phyloP scores from a whole-genome alignment of 2,797 vertebrate genomes.

The Perodicticus potto region DNA sequence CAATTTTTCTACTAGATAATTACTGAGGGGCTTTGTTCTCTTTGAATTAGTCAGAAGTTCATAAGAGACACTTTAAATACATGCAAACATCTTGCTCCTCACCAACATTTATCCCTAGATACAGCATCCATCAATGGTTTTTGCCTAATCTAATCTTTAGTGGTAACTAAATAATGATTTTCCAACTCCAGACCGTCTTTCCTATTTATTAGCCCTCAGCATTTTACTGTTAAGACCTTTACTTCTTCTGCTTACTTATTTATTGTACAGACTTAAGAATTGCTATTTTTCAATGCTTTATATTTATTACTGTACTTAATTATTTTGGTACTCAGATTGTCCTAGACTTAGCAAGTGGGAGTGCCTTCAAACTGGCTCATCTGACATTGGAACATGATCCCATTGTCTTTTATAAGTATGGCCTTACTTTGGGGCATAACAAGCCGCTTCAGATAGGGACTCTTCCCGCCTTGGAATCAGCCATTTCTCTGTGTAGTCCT shows the following conservation, averaged over 20 bases:
- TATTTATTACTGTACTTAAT: conserved; percentile 27
- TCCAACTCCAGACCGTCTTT: not conserved
- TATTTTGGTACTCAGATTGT: not conserved
- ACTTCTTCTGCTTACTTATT: not conserved
- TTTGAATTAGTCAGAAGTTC: not conserved
- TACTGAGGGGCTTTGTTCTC: not conserved
- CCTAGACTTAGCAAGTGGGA: not conserved
- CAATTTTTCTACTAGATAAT: not conserved
- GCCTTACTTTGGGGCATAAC: not conserved
- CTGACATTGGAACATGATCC: not conserved
- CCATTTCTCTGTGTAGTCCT: not conserved
- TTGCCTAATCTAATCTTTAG: not conserved
- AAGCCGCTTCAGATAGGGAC: not conserved
- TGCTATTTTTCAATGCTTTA: not conserved
- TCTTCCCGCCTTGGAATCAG: not conserved
- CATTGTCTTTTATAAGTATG: not conserved
- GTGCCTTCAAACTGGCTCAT: not conserved
- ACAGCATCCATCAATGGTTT: not conserved
- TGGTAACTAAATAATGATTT: not conserved
- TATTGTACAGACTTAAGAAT: not conserved
- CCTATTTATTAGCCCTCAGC: not conserved
- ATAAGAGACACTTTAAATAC: not conserved
- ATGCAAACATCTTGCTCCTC: not conserved
- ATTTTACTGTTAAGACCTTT: not conserved
- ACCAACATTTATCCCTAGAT: not conserved